phyloP scores from a whole-genome alignment of 2,888 invertebrate genomes.

The Caenorhabditis sinica region DNA sequence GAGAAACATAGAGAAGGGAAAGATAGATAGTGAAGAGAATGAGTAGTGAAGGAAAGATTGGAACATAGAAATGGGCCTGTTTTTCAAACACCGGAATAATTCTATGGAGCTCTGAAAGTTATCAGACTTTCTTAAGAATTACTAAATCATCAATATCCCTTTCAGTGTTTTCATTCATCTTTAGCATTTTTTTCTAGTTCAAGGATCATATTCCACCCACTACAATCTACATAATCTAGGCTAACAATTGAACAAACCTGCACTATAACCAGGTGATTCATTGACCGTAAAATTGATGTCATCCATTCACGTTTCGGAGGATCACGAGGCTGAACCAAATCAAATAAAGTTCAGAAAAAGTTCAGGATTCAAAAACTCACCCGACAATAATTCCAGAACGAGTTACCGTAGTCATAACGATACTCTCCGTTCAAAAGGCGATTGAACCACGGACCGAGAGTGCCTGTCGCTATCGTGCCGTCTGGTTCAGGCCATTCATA shows the following conservation, averaged over 20 bases:
- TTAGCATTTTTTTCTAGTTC: no score
- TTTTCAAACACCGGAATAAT: no score
- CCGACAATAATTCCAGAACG: constrained; percentile 60
- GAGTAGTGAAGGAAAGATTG: background rate
- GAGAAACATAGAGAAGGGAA: background rate
- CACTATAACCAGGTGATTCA: constrained; percentile 58
- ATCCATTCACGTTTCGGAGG: constrained; percentile 54
- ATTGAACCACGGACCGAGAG: constrained; percentile 51
- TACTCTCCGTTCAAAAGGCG: constrained; percentile 56
- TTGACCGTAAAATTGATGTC: constrained; percentile 57
- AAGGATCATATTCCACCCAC: background rate
- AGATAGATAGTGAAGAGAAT: background rate
- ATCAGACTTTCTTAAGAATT: no score
- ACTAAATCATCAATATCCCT: no score
- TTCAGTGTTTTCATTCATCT: no score
- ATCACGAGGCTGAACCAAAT: constrained; percentile 41
- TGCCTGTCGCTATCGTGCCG: constrained; percentile 14
- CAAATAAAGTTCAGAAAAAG: background rate
- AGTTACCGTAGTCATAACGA: constrained; percentile 52
- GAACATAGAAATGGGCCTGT: background rate
- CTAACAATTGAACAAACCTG: constrained; percentile 39
- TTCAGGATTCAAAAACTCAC: constrained; percentile 7
- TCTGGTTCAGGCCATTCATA: constrained; percentile 36
- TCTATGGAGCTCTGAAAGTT: no score
- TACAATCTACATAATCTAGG: background rate